A percentile compares a stretch with the other conserved stretches of the same genome.
Conservation (phyloP, 2,797 vertebrate genomes). For the Bothrops alternatus region DNA sequence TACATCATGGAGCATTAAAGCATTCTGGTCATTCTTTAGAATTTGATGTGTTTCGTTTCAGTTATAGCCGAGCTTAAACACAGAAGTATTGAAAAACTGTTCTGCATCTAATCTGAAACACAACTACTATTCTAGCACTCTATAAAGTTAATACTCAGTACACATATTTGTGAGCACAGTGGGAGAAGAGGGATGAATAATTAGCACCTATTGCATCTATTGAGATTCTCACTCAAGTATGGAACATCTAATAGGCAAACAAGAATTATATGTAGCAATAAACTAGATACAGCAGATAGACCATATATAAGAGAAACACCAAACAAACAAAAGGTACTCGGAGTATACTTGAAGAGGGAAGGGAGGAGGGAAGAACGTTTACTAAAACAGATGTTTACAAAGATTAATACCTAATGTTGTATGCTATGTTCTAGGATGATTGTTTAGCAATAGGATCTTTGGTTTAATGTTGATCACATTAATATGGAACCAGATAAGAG, state of each 20-base stretch:
- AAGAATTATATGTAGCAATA: background rate
- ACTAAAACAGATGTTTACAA: too few relatives aligned
- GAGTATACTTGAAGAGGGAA: too few relatives aligned
- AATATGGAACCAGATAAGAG: too few relatives aligned
- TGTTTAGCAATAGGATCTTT: too few relatives aligned
- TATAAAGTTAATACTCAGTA: background rate
- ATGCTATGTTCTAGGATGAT: too few relatives aligned
- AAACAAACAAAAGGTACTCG: too few relatives aligned
- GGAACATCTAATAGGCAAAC: background rate
- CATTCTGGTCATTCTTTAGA: slow-evolving; percentile 63
- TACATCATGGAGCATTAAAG: slow-evolving; percentile 66
- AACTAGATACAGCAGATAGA: too few relatives aligned
- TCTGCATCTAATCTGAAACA: slow-evolving; percentile 33
- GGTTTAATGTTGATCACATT: too few relatives aligned
- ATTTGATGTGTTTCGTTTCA: slow-evolving; percentile 57
- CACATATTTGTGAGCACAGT: background rate
- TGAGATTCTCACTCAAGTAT: background rate
- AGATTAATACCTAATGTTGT: too few relatives aligned
- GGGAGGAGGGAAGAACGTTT: too few relatives aligned
- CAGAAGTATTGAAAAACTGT: slow-evolving; percentile 30
- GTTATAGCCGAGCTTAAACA: slow-evolving; percentile 56
- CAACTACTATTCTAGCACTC: background rate
- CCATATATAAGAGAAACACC: too few relatives aligned
- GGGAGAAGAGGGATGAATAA: too few relatives aligned
- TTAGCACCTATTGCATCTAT: background rate